Evolutionary conservation across 2,888 invertebrate species (phyloP), one percentile per base, ranked within the genome.

Genomic region (Cryptocephalus primarius): DNA sequence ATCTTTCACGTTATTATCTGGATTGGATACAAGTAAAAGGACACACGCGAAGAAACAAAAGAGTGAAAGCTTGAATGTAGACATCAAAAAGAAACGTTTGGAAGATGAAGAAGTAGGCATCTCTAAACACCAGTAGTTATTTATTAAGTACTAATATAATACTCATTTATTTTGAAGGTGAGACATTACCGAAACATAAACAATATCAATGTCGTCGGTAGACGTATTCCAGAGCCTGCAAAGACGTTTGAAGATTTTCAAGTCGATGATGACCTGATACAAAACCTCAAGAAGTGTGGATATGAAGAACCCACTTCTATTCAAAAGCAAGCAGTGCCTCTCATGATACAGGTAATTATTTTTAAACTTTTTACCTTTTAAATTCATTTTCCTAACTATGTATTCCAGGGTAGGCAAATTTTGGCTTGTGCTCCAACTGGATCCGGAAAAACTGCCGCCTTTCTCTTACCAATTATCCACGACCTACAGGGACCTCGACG

Each of bases 351-450:
- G 72, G 85, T 85, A 62, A 48, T n/a, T 36, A 4, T 36, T 4
- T 22, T 22, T n/a, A n/a, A n/a, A 22, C 6, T 22, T 22, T 22
- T 36, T 4, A 11, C 11, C 12, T 6, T 36, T 31, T 42, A 31
- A 38, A 32, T 46, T 32, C 33, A 14, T 40, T 8, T 8, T 43
- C 39, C 42, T 39, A 11, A 49, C 47, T 46, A 38, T 46, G 8
- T 13, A 38, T 48, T 55, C 56, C 53, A 86, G 80, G 79, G 80
- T 39, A 77, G 90, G 43, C 88, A 94, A 65, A 70, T 96, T 33
- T 76, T 97, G 60, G 94, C 92, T 0, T 93, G 92, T 67, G 97
- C 97, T 0, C 96, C 96, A 0, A 99, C 97, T 0, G 97, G 97
- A 1, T 95, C 94, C 1, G 97, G 97, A 8, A 97, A 97, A 73